A percentile compares a stretch with the other conserved stretches of the same genome.
phyloP scores from a whole-genome alignment of 2,888 invertebrate species.

The Caenorhabditis parvicauda region DNA sequence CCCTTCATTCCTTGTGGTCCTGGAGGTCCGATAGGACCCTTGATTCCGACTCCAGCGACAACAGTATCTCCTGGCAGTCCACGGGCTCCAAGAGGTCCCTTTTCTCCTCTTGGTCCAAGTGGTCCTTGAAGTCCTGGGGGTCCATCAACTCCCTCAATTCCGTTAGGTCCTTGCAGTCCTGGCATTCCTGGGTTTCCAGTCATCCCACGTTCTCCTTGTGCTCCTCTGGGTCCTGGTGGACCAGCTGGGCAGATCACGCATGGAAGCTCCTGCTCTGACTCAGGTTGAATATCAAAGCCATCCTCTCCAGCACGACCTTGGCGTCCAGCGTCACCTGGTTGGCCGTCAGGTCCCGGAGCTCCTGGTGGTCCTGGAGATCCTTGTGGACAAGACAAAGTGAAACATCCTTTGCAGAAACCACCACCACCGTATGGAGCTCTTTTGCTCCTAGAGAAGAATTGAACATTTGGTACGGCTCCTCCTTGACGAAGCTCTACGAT shows the following conservation, averaged over 20 bases:
- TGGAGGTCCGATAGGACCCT: conserved; percentile 55
- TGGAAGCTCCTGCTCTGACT: conserved; percentile 57
- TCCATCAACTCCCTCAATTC: conserved; percentile 51
- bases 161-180: conserved; percentile 49
- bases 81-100: conserved; percentile 42
- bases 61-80: conserved; percentile 51
- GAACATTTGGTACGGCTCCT: conserved; percentile 12
- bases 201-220: conserved; percentile 61
- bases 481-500: conserved; percentile 25
- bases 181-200: conserved; percentile 41
- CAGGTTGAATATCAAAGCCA: conserved; percentile 59
- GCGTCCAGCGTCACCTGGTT: conserved; percentile 52
- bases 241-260: conserved; percentile 62
- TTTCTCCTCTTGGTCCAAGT: conserved; percentile 33
- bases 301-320: conserved; percentile 55
- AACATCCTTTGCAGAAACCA: conserved; percentile 49
- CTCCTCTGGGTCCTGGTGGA: conserved; percentile 60
- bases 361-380: conserved; percentile 61
- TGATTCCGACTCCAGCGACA: conserved; percentile 56
- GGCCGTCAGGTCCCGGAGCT: conserved; percentile 52
- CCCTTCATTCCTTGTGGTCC: conserved; percentile 53
- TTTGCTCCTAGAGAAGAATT: conserved; percentile 46
- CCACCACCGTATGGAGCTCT: conserved; percentile 39
- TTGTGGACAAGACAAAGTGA: conserved; percentile 53
- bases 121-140: conserved; percentile 43